Evolutionary conservation across 2,113 vertebrate species (phyloP).

Genomic region (Larimichthys crocea): DNA sequence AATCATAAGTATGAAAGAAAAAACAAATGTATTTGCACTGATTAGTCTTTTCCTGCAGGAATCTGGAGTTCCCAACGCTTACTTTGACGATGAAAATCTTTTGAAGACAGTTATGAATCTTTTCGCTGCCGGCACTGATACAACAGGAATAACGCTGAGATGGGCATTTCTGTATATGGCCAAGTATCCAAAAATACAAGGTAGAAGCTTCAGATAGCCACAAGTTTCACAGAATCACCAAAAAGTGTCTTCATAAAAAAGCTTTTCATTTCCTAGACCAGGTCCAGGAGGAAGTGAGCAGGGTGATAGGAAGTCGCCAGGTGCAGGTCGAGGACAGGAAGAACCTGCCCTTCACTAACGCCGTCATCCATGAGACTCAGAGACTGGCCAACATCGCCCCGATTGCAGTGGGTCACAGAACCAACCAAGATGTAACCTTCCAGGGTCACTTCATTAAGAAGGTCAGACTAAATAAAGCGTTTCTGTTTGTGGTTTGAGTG

Average conservation of each 20-base stretch:
- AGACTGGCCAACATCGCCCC: conserved; percentile 46
- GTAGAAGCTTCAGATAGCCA: conserved; percentile 47
- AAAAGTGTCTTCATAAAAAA: not conserved
- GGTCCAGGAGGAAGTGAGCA: conserved; percentile 51
- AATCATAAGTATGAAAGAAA: too few relatives aligned
- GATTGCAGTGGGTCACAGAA: conserved; percentile 27
- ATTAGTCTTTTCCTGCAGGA: conserved; percentile 35
- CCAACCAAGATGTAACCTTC: conserved; percentile 44
- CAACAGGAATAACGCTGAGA: conserved; percentile 71
- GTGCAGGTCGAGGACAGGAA: conserved; percentile 40
- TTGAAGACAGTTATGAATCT: conserved; percentile 60
- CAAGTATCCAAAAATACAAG: conserved; percentile 82
- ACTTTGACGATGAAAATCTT: conserved; percentile 65
- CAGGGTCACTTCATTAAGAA: conserved; percentile 55
- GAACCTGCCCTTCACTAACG: conserved; percentile 46
- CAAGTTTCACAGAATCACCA: not conserved
- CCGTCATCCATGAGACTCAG: conserved; percentile 62
- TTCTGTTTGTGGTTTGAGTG: too few relatives aligned
- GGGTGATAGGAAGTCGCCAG: conserved; percentile 45
- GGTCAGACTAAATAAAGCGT: conserved; percentile 19
- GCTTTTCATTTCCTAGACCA: conserved; percentile 25
- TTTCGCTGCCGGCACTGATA: conserved; percentile 79
- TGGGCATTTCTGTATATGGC: conserved; percentile 80
- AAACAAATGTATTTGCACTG: too few relatives aligned
- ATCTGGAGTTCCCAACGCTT: conserved; percentile 30